These are phyloP conservation scores for Drosophila neonasuta DNA, from an alignment of 2,888 invertebrate species.

Conservation along the genomic window DNA sequence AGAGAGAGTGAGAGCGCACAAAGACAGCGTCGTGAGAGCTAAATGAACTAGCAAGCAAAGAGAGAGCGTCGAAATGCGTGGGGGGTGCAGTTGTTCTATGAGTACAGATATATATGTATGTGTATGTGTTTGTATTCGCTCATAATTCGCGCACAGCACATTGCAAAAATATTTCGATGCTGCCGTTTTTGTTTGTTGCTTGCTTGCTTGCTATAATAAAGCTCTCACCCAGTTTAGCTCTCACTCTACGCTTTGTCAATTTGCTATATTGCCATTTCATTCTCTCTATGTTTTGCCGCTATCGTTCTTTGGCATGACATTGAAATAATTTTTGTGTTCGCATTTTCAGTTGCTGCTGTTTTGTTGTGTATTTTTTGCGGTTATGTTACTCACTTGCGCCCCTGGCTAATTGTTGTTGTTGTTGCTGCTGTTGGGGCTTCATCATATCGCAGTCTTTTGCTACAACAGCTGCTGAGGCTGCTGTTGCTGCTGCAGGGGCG, in stretches of 20 bases:
- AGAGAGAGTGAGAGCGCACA: slow-evolving; percentile 30
- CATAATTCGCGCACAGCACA: slow-evolving; percentile 42
- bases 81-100: slow-evolving; percentile 12
- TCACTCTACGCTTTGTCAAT: slow-evolving; percentile 28
- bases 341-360: slow-evolving; percentile 8
- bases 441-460: slow-evolving; percentile 36
- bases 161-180: slow-evolving; percentile 48
- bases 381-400: slow-evolving; percentile 56
- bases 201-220: slow-evolving; percentile 19
- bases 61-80: slow-evolving; percentile 29
- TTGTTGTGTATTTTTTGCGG: slow-evolving; percentile 17
- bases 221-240: slow-evolving; percentile 39
- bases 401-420: slow-evolving; percentile 11
- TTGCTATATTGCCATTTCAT: slow-evolving; percentile 36
- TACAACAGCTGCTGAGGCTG: slow-evolving; percentile 1
- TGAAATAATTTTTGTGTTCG: slow-evolving; percentile 48
- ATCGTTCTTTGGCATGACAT: slow-evolving; percentile 57
- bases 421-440: slow-evolving; percentile 26
- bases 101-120: neutral
- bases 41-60: neutral
- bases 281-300: slow-evolving; percentile 23
- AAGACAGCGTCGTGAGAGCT: slow-evolving; percentile 15
- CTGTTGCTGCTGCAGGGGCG: slow-evolving; percentile 13
- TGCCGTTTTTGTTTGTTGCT: slow-evolving; percentile 53
- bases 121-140: slow-evolving; percentile 18